A percentile compares a stretch with the other conserved stretches of the same genome.
These are phyloP conservation scores for Muntiacus reevesi DNA, from an alignment of 2,113 vertebrate genomes.

Conservation along the genomic window DNA sequence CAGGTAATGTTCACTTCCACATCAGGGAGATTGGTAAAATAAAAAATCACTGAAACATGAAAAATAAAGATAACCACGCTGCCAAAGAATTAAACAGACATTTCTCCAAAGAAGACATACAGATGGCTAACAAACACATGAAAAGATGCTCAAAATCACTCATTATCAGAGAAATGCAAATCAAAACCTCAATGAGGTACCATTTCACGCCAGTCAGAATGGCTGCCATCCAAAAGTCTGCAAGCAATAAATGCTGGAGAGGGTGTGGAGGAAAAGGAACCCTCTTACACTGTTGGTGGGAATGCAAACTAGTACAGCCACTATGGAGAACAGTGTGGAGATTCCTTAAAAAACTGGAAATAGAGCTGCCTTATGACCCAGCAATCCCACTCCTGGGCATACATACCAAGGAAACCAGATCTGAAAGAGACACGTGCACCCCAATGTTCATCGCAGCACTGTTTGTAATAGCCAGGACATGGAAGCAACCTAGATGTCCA, in stretches of 20 bases:
- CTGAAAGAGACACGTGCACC: neutral
- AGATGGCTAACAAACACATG: neutral
- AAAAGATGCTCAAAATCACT: neutral
- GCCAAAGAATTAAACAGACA: neutral
- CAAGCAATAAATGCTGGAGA: neutral
- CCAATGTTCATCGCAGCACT: neutral
- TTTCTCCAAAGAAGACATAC: neutral
- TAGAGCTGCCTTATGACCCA: neutral
- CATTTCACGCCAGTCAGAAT: neutral
- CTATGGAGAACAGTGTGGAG: neutral
- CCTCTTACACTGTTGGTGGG: neutral
- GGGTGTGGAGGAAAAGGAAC: neutral
- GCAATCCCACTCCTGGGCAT: neutral
- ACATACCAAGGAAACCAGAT: neutral
- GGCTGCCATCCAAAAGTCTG: neutral
- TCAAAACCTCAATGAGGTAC: neutral
- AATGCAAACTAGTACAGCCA: neutral
- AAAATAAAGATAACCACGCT: neutral
- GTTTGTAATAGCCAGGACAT: neutral
- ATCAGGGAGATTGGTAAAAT: neutral
- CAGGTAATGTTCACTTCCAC: neutral
- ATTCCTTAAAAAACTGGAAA: neutral
- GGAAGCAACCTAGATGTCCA: neutral
- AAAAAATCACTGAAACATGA: neutral
- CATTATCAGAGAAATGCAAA: neutral